Evolutionary conservation across 2,797 vertebrate genomes (phyloP).

Genomic region (Trematomus bernacchii): DNA sequence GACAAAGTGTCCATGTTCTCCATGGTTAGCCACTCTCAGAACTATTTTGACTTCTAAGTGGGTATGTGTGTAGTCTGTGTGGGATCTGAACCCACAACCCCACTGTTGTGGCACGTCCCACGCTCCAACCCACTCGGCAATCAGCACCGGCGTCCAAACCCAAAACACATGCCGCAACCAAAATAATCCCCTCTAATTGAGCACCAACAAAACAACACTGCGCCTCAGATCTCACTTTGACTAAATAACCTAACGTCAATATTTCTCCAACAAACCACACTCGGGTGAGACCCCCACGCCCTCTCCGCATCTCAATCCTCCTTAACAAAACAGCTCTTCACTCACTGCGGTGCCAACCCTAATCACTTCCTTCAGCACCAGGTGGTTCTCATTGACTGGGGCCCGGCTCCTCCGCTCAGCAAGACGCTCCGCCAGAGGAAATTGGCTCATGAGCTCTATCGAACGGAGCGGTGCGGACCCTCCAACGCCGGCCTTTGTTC

Average conservation of each 20-base stretch:
- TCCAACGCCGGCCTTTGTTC: constrained; percentile 55
- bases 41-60: constrained; percentile 41
- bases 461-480: constrained; percentile 43
- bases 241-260: constrained; percentile 64
- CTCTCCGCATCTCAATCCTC: constrained; percentile 47
- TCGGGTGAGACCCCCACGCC: neutral
- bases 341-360: constrained; percentile 70
- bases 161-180: constrained; percentile 63
- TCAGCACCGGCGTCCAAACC: constrained; percentile 51
- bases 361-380: constrained; percentile 81
- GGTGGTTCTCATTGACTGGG: constrained; percentile 82
- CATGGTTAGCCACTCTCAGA: constrained; percentile 42
- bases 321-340: constrained; percentile 71
- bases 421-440: constrained; percentile 76
- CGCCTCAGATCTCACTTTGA: constrained; percentile 49
- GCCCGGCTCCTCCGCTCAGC: constrained; percentile 65
- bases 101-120: constrained; percentile 57
- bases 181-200: constrained; percentile 62
- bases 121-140: constrained; percentile 27
- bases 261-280: constrained; percentile 71
- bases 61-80: constrained; percentile 40
- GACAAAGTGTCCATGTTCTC: constrained; percentile 40
- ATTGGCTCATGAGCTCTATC: constrained; percentile 70
- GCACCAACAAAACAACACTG: constrained; percentile 65
- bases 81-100: constrained; percentile 52